These are phyloP conservation scores for Neria commutata DNA, from an alignment of 2,888 invertebrate genomes.

Conservation along the genomic window DNA sequence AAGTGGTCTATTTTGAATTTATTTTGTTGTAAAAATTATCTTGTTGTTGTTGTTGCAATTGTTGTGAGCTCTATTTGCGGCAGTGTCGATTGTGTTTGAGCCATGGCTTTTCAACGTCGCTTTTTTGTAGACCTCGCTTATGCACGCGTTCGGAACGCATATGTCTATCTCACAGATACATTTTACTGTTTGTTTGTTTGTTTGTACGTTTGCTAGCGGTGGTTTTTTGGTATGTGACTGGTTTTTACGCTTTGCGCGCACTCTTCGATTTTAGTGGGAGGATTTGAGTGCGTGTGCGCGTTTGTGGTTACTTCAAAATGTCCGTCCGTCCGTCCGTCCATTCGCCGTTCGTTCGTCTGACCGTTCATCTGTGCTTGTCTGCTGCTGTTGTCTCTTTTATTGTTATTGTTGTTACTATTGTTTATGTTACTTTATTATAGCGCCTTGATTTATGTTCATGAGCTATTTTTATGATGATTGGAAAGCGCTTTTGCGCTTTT, in stretches of 20 bases:
- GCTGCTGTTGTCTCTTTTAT: neutral
- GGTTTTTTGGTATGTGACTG: neutral
- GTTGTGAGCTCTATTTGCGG: neutral
- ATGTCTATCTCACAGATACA: no score
- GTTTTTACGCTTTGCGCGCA: neutral
- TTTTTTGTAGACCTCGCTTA: neutral
- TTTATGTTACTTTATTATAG: neutral
- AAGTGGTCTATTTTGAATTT: neutral
- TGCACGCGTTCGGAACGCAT: no score
- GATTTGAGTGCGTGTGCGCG: neutral
- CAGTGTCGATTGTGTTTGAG: neutral
- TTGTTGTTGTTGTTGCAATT: neutral
- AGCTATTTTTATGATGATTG: neutral
- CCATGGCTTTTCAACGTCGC: neutral
- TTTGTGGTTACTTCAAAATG: no score
- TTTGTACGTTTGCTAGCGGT: no score
- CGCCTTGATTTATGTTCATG: neutral
- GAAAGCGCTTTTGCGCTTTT: neutral
- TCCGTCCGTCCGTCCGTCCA: no score
- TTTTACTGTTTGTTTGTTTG: no score
- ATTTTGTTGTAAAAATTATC: neutral
- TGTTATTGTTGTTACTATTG: neutral
- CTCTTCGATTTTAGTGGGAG: constrained; percentile 5
- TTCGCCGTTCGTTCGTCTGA: no score
- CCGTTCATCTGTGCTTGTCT: neutral